phyloP scores from a whole-genome alignment of 2,888 invertebrate species.

The Ennomos quercinarius region DNA sequence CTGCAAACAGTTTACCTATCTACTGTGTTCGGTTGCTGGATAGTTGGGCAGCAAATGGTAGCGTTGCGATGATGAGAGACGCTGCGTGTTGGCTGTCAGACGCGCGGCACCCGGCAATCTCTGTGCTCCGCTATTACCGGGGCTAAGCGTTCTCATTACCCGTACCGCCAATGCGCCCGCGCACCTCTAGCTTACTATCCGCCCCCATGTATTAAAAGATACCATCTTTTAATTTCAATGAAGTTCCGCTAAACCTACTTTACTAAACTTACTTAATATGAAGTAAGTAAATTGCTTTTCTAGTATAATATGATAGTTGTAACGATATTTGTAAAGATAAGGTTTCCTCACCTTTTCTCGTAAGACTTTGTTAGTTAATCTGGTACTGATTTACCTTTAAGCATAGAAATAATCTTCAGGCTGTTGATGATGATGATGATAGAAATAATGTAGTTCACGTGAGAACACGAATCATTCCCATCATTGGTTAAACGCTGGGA shows the following conservation, averaged over 20 bases:
- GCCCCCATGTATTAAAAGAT: constrained; percentile 58
- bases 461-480: constrained; percentile 1
- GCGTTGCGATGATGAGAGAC: constrained; percentile 56
- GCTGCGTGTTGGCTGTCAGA: constrained; percentile 59
- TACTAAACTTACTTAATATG: constrained; percentile 21
- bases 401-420: too few relatives aligned
- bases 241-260: constrained; percentile 39
- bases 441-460: too few relatives aligned
- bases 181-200: constrained; percentile 48
- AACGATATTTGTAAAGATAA: constrained; percentile 13
- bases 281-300: constrained; percentile 36
- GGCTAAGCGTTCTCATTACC: constrained; percentile 73
- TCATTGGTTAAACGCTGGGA: too few relatives aligned
- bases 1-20: constrained; percentile 49
- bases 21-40: constrained; percentile 52
- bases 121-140: constrained; percentile 61
- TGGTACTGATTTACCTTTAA: background rate
- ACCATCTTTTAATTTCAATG: constrained; percentile 61
- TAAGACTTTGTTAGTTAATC: background rate
- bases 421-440: too few relatives aligned
- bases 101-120: constrained; percentile 64
- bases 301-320: constrained; percentile 27
- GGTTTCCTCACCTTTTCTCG: constrained; percentile 8
- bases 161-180: constrained; percentile 55
- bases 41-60: constrained; percentile 58